These are phyloP conservation scores for Luffia ferchaultella DNA, from an alignment of 2,888 invertebrate species.

Conservation along the genomic window DNA sequence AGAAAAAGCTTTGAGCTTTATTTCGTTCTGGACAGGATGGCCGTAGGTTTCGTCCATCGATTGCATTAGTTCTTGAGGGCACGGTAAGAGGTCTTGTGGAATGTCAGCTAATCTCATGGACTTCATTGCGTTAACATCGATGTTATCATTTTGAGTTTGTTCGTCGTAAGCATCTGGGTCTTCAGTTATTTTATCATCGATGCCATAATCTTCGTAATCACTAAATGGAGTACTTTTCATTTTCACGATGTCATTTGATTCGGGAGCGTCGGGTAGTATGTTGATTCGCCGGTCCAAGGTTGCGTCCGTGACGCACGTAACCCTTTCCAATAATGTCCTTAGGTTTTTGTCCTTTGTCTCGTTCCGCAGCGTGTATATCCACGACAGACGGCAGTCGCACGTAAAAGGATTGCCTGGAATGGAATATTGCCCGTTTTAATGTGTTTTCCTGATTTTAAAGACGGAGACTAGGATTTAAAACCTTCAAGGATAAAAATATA, in stretches of 20 bases:
- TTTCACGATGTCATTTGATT: constrained; percentile 34
- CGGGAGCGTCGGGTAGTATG: constrained; percentile 30
- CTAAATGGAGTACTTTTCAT: constrained; percentile 28
- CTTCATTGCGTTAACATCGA: constrained; percentile 23
- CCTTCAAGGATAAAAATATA: no score
- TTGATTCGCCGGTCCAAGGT: constrained; percentile 33
- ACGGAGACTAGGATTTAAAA: no score
- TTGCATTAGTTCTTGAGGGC: constrained; percentile 53
- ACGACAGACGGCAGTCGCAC: constrained; percentile 84
- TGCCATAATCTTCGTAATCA: constrained; percentile 23
- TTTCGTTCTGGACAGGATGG: constrained; percentile 55
- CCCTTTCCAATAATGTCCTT: constrained; percentile 73
- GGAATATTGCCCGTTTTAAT: no score
- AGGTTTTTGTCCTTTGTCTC: constrained; percentile 76
- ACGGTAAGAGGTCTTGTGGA: constrained; percentile 47
- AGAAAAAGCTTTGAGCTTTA: constrained; percentile 50
- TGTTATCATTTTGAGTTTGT: constrained; percentile 18
- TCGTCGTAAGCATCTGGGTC: no score
- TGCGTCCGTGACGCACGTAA: constrained; percentile 72
- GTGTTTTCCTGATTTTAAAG: no score
- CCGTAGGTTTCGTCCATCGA: constrained; percentile 50
- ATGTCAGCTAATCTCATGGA: constrained; percentile 37
- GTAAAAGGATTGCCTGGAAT: constrained; percentile 81
- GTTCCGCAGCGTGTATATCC: constrained; percentile 79
- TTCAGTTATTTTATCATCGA: constrained; percentile 16